These are phyloP conservation scores for Ectropis crepuscularia DNA, from an alignment of 2,888 invertebrate species.

Conservation along the genomic window DNA sequence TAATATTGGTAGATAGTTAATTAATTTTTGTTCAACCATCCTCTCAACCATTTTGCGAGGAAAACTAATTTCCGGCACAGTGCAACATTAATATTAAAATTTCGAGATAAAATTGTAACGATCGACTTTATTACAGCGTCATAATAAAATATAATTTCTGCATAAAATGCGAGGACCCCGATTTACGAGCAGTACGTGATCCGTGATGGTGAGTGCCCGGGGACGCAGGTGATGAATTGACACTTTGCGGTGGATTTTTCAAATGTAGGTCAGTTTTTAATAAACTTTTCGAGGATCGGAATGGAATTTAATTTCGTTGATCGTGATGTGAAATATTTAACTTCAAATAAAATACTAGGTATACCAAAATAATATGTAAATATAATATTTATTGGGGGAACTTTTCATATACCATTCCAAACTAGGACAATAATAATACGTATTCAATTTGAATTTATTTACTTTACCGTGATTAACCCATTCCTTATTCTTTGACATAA, in stretches of 20 bases:
- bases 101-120: conserved; percentile 19
- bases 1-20: too few species aligned
- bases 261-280: conserved; percentile 4
- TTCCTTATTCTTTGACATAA: too few species aligned
- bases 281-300: not conserved
- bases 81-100: conserved; percentile 16
- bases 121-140: conserved; percentile 15
- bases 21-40: not conserved
- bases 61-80: not conserved
- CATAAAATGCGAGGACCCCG: conserved; percentile 20
- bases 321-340: too few species aligned
- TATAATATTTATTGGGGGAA: too few species aligned
- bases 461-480: too few species aligned
- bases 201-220: conserved; percentile 38
- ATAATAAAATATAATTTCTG: conserved; percentile 23
- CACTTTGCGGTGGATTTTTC: conserved; percentile 1
- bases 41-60: not conserved
- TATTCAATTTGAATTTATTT: too few species aligned
- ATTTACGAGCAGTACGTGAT: conserved; percentile 47
- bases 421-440: too few species aligned
- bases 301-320: not conserved
- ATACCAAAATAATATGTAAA: too few species aligned
- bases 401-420: too few species aligned
- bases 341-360: too few species aligned
- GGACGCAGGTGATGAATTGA: conserved; percentile 18